phyloP scores from a whole-genome alignment of 2,113 vertebrate species.

The Lophotis ruficrista region DNA sequence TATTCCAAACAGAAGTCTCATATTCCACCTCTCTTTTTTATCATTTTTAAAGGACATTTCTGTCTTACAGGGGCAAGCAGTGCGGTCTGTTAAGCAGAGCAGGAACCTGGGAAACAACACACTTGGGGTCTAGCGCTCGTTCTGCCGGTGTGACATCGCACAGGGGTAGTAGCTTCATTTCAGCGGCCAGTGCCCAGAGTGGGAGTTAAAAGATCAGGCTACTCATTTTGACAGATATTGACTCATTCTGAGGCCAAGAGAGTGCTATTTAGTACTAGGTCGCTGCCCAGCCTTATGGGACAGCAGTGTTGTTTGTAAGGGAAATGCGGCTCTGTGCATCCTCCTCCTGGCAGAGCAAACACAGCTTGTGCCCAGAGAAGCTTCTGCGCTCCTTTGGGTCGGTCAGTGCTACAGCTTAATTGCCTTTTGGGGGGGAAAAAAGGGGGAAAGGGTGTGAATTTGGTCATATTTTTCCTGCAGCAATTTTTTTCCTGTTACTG shows the following conservation, averaged over 20 bases:
- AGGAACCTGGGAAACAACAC: neutral
- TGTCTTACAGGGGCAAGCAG: neutral
- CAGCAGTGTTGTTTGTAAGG: neutral
- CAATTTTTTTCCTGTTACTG: neutral
- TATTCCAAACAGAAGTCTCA: neutral
- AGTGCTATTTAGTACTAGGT: neutral
- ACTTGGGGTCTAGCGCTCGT: neutral
- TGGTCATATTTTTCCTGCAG: neutral
- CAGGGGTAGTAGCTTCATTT: neutral
- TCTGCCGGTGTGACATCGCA: neutral
- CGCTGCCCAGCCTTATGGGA: neutral
- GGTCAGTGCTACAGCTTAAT: neutral
- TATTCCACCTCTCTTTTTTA: neutral
- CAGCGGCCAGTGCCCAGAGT: neutral
- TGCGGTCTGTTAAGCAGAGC: neutral
- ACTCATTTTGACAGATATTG: neutral
- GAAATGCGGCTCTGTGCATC: neutral
- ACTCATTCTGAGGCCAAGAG: neutral
- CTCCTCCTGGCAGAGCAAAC: neutral
- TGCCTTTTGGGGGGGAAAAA: neutral
- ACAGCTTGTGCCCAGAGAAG: neutral
- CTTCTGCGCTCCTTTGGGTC: neutral
- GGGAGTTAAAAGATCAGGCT: neutral
- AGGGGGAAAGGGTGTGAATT: neutral
- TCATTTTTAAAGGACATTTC: neutral